Conservation (phyloP, 2,797 vertebrate species). For the Microtus californicus region DNA sequence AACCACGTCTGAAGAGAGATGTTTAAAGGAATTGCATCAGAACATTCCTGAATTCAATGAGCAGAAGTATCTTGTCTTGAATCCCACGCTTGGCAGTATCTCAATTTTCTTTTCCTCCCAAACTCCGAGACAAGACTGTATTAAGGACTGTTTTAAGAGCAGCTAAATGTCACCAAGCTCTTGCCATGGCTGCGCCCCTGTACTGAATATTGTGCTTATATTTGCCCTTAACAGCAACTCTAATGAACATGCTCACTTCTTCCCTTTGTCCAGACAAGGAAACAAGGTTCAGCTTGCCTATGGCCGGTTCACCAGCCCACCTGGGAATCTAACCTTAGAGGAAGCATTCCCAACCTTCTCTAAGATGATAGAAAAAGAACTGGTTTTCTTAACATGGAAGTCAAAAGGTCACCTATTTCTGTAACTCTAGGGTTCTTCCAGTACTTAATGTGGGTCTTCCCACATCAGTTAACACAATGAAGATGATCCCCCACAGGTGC, state of each 20-base stretch:
- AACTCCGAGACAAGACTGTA: not conserved
- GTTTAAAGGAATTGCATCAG: not conserved
- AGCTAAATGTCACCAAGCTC: not conserved
- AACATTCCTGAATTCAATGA: not conserved
- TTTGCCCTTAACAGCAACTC: not conserved
- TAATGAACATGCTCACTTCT: not conserved
- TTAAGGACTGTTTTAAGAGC: not conserved
- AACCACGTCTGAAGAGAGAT: constrained; percentile 89
- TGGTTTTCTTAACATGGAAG: not conserved
- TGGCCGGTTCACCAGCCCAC: not conserved
- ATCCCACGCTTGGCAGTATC: not conserved
- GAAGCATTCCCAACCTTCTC: not conserved
- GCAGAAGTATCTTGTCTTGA: not conserved
- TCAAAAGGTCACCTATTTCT: constrained; percentile 3
- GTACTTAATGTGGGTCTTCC: not conserved
- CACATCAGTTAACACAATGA: not conserved
- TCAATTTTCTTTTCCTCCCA: not conserved
- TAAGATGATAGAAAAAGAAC: constrained; percentile 5
- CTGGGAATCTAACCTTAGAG: not conserved
- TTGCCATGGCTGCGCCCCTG: not conserved
- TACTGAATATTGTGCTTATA: not conserved
- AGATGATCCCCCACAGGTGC: not conserved
- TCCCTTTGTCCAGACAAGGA: not conserved
- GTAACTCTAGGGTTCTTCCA: not conserved
- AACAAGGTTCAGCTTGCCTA: not conserved